Evolutionary conservation across 2,888 invertebrate genomes (phyloP).

Genomic region (Nemotelus pantherinus): DNA sequence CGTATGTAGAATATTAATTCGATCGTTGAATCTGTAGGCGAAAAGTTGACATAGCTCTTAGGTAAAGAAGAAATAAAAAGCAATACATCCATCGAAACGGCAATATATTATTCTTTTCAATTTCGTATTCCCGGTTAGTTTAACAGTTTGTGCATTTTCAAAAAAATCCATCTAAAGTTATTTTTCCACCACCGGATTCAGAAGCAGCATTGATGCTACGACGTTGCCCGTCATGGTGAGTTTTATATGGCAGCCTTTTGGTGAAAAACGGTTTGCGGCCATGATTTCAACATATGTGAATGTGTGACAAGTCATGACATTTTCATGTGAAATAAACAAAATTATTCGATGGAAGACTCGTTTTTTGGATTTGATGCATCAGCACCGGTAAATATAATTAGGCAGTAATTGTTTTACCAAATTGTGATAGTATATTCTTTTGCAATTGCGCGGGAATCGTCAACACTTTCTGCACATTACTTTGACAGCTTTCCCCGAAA

Average conservation of each 20-base stretch:
- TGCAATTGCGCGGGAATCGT: not conserved
- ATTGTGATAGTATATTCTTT: not conserved
- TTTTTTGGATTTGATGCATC: conserved; percentile 87
- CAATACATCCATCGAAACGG: too few relatives aligned
- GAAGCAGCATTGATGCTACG: conserved; percentile 8
- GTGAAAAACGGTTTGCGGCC: conserved; percentile 49
- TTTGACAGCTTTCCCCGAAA: conserved; percentile 29
- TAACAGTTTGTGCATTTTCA: too few relatives aligned
- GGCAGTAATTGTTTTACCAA: not conserved
- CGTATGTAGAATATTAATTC: too few relatives aligned
- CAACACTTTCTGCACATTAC: not conserved
- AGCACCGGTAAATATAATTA: conserved; percentile 71
- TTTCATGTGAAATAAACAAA: conserved; percentile 71
- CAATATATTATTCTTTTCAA: too few relatives aligned
- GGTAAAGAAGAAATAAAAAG: too few relatives aligned
- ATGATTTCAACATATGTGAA: conserved; percentile 56
- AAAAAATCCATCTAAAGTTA: too few relatives aligned
- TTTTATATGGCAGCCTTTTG: conserved; percentile 18
- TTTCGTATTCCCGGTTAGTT: too few relatives aligned
- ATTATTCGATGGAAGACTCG: conserved; percentile 81
- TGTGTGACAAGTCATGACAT: conserved; percentile 75
- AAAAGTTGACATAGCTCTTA: too few relatives aligned
- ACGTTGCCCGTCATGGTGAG: not conserved
- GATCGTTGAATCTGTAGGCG: too few relatives aligned
- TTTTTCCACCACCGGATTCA: not conserved